phyloP scores from a whole-genome alignment of 1,140 invertebrate species.

The Diabrotica undecimpunctata region DNA sequence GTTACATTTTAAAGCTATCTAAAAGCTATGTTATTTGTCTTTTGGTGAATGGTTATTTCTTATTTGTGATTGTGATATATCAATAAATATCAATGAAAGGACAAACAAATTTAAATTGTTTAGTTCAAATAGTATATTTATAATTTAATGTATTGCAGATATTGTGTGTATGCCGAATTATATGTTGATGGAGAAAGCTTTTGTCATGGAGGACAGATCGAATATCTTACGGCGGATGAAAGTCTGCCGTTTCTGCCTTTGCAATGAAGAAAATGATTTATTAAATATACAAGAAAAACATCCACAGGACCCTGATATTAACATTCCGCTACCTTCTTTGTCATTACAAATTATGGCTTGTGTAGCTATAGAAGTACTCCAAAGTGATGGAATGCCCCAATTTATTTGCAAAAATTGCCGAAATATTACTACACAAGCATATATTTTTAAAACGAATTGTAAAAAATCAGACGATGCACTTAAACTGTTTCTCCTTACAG shows the following conservation, averaged over 20 bases:
- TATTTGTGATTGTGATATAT: too few species aligned
- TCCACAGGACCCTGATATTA: constrained; percentile 46
- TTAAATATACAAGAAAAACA: constrained; percentile 63
- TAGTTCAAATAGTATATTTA: too few species aligned
- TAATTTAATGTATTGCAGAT: too few species aligned
- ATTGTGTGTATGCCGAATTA: too few species aligned
- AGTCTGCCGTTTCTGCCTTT: constrained; percentile 70
- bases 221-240: constrained; percentile 52
- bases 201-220: constrained; percentile 22
- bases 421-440: constrained; percentile 62
- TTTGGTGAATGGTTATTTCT: too few species aligned
- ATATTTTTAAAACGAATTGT: constrained; percentile 70
- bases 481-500: constrained; percentile 62
- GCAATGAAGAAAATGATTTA: constrained; percentile 55
- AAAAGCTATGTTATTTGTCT: too few species aligned
- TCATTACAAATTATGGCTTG: constrained; percentile 71
- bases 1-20: too few species aligned
- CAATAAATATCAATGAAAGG: too few species aligned
- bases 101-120: too few species aligned
- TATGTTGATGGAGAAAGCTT: too few species aligned
- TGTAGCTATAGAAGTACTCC: constrained; percentile 68
- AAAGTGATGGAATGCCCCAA: constrained; percentile 68
- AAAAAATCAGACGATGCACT: constrained; percentile 67
- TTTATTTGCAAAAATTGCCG: constrained; percentile 66
- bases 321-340: constrained; percentile 62